Evolutionary conservation across 2,888 invertebrate genomes (phyloP), one percentile per base, ranked within the genome.

Genomic region (Orthonychiurus folsomi): DNA sequence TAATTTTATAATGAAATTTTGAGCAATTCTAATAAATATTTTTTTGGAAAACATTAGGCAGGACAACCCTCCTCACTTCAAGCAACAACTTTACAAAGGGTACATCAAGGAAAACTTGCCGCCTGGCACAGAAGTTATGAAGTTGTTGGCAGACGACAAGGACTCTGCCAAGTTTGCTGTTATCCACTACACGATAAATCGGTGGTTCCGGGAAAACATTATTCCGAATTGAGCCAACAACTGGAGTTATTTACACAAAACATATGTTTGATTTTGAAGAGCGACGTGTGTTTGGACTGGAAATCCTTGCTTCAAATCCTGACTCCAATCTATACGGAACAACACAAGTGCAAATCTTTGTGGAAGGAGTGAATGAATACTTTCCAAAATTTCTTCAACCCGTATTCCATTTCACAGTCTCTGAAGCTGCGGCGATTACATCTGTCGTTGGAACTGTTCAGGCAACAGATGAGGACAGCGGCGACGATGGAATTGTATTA

Each of bases 291-390:
- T 76, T 91, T 64, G 82, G 83, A 66, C 79, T 91, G 20, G 91
- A 92, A 77, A 85, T 93, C 23, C 86, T 85, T 55, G 92, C 91
- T 21, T 85, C 86, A 12, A 93, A 93, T 78, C 86, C 87, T 56
- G 93, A 92, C 3, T 82, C 86, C 1, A 79, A 87, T 9, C 69
- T 75, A 0, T 79, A 92, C 60, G 84, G 86, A 18, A 87, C 86
- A 73, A 86, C 89, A 71, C 82, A 84, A 21, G 83, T 92, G 57
- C 80, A 84, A 37, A 83, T 89, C 50, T 82, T 83, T 21, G 83
- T 93, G 65, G 85, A 86, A 73, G 95, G 95, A 76, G 91, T 94
- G 1, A 95, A 96, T 77, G 93, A 95, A 78, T 93, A 94, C 75
- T 93, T 93, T 1, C 95, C 95, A 12, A 87, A 91, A 2, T 37